Conservation (phyloP, 1,140 invertebrate species). For the Drosophila equinoxialis region DNA sequence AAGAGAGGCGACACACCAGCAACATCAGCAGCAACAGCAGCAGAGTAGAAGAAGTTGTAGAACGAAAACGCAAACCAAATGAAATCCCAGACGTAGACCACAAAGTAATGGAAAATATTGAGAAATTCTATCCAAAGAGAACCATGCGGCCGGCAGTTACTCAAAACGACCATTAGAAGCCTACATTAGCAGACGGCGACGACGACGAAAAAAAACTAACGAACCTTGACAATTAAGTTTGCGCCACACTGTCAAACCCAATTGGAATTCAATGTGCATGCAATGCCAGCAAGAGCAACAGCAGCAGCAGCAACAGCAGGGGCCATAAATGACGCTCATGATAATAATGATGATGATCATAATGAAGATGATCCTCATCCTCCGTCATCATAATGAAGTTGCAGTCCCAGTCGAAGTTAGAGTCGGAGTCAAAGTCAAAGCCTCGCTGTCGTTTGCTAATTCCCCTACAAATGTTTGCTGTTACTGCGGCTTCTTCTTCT, state of each 20-base stretch:
- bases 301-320: slow-evolving; percentile 51
- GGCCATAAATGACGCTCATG: slow-evolving; percentile 51
- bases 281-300: slow-evolving; percentile 58
- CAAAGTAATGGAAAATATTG: slow-evolving; percentile 79
- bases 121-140: slow-evolving; percentile 63
- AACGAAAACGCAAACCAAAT: slow-evolving; percentile 56
- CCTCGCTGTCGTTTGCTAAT: slow-evolving; percentile 65
- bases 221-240: slow-evolving; percentile 80
- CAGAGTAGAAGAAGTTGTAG: slow-evolving; percentile 34
- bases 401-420: slow-evolving; percentile 1
- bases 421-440: slow-evolving; percentile 20
- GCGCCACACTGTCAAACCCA: slow-evolving; percentile 77
- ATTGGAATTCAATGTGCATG: slow-evolving; percentile 80
- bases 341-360: slow-evolving; percentile 3
- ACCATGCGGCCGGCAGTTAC: slow-evolving; percentile 58
- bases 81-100: slow-evolving; percentile 74
- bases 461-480: slow-evolving; percentile 73
- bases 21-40: neutral
- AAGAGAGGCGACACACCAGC: slow-evolving; percentile 68
- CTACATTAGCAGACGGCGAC: slow-evolving; percentile 68
- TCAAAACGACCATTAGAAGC: slow-evolving; percentile 79
- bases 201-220: slow-evolving; percentile 63
- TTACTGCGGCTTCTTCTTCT: slow-evolving; percentile 47
- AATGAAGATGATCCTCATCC: slow-evolving; percentile 50
- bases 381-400: slow-evolving; percentile 59